A percentile compares a stretch with the other conserved stretches of the same genome.
phyloP scores from a whole-genome alignment of 1,140 invertebrate genomes.

The Lerema accius region DNA sequence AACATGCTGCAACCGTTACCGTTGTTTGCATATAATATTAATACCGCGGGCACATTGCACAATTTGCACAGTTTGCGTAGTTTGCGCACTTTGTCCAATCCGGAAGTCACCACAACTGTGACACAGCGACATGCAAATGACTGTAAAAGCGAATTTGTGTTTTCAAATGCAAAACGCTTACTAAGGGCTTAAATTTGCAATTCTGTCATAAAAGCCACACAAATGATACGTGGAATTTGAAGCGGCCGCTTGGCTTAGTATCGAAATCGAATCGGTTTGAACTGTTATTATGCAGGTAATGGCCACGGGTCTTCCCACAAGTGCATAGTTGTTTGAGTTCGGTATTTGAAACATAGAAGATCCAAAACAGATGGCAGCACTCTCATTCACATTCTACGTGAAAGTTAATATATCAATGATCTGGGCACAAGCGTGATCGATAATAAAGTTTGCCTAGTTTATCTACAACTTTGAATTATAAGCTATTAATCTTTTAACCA shows the following conservation, averaged over 20 bases:
- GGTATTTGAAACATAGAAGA: background rate
- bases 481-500: too few relatives aligned
- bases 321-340: background rate
- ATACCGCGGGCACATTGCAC: constrained; percentile 3
- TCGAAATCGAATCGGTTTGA: constrained; percentile 32
- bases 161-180: constrained; percentile 74
- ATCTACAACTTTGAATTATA: too few relatives aligned
- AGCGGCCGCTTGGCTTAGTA: constrained; percentile 41
- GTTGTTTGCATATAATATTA: constrained; percentile 3
- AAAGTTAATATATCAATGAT: too few relatives aligned
- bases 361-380: too few relatives aligned
- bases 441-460: too few relatives aligned
- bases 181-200: constrained; percentile 80
- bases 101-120: constrained; percentile 67
- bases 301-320: background rate
- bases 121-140: constrained; percentile 75
- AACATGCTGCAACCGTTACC: background rate
- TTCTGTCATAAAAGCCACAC: constrained; percentile 68
- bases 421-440: too few relatives aligned
- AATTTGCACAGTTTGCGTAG: constrained; percentile 10
- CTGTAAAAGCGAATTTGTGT: constrained; percentile 80
- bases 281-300: constrained; percentile 1
- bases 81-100: constrained; percentile 25
- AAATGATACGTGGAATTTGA: constrained; percentile 59
- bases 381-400: background rate